phyloP scores from a whole-genome alignment of 2,797 vertebrate genomes.

The Syngnathus acus region DNA sequence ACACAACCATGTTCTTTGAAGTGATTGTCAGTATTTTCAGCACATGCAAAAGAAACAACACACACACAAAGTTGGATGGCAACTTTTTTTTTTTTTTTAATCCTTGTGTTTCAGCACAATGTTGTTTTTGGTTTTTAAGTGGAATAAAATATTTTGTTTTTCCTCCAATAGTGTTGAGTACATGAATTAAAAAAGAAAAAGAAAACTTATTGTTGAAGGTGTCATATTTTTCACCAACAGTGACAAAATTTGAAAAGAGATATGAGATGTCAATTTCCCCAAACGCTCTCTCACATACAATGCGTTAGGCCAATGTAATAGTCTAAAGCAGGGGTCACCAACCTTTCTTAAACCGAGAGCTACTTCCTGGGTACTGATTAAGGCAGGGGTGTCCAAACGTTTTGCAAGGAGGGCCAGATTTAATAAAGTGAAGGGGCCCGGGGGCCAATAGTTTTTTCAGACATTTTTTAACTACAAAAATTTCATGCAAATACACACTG shows the following conservation, averaged over 20 bases:
- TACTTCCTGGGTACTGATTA: too few relatives aligned
- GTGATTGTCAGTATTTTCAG: neutral
- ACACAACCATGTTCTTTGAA: neutral
- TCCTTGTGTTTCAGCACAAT: neutral
- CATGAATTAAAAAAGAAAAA: neutral
- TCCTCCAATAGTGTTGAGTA: neutral
- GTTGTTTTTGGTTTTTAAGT: neutral
- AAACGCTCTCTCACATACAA: too few relatives aligned
- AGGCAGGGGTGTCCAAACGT: too few relatives aligned
- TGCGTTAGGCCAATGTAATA: too few relatives aligned
- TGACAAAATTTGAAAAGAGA: neutral
- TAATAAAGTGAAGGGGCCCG: too few relatives aligned
- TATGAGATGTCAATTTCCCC: neutral
- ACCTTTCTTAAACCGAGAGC: too few relatives aligned
- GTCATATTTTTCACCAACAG: neutral
- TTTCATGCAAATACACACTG: too few relatives aligned
- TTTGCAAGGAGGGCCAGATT: too few relatives aligned
- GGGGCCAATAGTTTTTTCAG: too few relatives aligned
- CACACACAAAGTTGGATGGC: neutral
- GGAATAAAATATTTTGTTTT: conserved; percentile 1
- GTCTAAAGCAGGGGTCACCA: too few relatives aligned
- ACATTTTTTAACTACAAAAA: too few relatives aligned
- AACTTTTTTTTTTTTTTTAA: neutral
- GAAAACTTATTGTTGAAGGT: neutral
- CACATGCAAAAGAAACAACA: neutral